Evolutionary conservation across 2,888 invertebrate genomes (phyloP).

Genomic region (Melanotus villosus): DNA sequence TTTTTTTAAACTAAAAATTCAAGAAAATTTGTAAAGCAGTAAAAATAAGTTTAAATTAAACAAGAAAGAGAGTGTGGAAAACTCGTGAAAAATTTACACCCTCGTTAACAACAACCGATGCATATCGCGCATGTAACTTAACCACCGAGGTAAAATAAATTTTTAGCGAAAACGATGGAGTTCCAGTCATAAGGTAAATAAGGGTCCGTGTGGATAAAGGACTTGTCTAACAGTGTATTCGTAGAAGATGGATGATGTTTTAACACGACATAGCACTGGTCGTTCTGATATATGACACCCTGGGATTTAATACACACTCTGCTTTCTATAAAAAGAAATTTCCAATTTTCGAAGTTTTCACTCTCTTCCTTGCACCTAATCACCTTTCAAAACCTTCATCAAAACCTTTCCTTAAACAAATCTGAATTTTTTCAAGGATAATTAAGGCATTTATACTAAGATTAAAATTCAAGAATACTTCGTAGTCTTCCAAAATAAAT

Average conservation of each 20-base stretch:
- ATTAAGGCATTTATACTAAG: too few species aligned
- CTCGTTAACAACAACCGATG: background rate
- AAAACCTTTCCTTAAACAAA: too few species aligned
- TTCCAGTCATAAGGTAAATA: constrained; percentile 37
- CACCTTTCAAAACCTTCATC: too few species aligned
- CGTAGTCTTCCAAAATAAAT: too few species aligned
- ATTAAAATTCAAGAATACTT: too few species aligned
- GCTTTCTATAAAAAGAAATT: background rate
- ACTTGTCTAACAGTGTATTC: constrained; percentile 33
- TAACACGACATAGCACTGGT: constrained; percentile 36
- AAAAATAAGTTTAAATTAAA: too few species aligned
- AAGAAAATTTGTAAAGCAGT: too few species aligned
- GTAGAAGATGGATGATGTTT: constrained; percentile 39
- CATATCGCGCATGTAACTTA: constrained; percentile 14
- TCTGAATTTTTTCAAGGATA: too few species aligned
- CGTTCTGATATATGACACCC: constrained; percentile 38
- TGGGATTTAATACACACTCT: constrained; percentile 27
- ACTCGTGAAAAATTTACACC: constrained; percentile 11
- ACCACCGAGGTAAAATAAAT: constrained; percentile 31
- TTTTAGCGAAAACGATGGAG: constrained; percentile 20
- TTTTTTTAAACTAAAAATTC: too few species aligned
- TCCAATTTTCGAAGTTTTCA: background rate
- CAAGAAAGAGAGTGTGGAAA: too few species aligned
- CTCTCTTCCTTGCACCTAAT: too few species aligned
- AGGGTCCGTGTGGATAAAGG: constrained; percentile 34